phyloP scores from a whole-genome alignment of 1,140 invertebrate species.

The Dendroctonus ponderosae region DNA sequence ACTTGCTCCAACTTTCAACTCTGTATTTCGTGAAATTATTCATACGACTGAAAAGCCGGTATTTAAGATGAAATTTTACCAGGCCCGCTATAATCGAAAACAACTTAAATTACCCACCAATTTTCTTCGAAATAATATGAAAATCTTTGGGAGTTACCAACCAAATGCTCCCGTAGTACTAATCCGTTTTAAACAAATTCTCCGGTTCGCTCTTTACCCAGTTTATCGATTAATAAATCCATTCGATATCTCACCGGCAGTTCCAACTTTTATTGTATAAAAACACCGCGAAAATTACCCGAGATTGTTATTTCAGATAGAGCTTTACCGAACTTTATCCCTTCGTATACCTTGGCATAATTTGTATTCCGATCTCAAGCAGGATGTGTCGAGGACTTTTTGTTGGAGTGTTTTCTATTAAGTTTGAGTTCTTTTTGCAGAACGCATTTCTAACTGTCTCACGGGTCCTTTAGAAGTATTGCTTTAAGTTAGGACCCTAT shows the following conservation, averaged over 20 bases:
- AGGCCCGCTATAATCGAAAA: too few relatives aligned
- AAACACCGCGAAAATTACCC: slow-evolving; percentile 27
- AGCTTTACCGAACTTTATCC: slow-evolving; percentile 23
- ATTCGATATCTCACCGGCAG: not conserved
- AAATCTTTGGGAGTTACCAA: too few relatives aligned
- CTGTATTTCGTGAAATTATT: not conserved
- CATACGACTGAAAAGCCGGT: too few relatives aligned
- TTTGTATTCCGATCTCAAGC: slow-evolving; percentile 24
- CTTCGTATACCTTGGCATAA: slow-evolving; percentile 25
- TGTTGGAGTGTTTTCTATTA: slow-evolving; percentile 29
- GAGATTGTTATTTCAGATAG: slow-evolving; percentile 30
- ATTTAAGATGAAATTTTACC: too few relatives aligned
- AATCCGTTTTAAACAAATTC: too few relatives aligned
- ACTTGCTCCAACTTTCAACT: not conserved
- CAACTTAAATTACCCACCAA: too few relatives aligned
- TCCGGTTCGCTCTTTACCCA: too few relatives aligned
- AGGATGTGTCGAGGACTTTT: slow-evolving; percentile 29
- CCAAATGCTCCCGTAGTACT: too few relatives aligned
- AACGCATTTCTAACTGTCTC: slow-evolving; percentile 22
- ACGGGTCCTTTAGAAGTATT: slow-evolving; percentile 12
- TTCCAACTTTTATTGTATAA: slow-evolving; percentile 12
- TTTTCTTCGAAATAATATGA: too few relatives aligned
- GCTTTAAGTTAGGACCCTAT: slow-evolving; percentile 1
- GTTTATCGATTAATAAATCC: not conserved
- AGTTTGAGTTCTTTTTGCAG: slow-evolving; percentile 19